Percentiles rank a stretch among this genome's conserved stretches.
These are phyloP conservation scores for Archivesica marissinica DNA, from an alignment of 1,140 invertebrate species.

Conservation along the genomic window DNA sequence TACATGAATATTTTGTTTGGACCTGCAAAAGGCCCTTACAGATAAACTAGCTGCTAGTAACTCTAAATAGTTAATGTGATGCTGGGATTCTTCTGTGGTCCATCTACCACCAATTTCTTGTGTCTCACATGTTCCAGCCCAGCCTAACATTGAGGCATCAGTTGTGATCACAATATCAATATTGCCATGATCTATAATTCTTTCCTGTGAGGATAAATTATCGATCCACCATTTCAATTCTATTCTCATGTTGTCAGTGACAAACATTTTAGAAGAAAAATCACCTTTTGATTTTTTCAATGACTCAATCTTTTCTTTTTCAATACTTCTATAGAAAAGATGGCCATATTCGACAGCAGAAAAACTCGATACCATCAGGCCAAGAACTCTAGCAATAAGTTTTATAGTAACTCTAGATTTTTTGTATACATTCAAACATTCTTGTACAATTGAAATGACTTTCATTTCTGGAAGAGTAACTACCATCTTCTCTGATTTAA, in stretches of 20 bases:
- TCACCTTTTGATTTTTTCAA: constrained; percentile 41
- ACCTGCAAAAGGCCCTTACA: neutral
- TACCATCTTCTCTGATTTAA: constrained; percentile 55
- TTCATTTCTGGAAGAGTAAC: constrained; percentile 38
- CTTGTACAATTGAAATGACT: constrained; percentile 1
- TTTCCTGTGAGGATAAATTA: constrained; percentile 37
- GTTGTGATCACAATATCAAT: constrained; percentile 1
- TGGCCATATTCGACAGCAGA: constrained; percentile 36
- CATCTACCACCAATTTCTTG: constrained; percentile 40
- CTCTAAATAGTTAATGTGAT: constrained; percentile 35
- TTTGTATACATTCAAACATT: neutral
- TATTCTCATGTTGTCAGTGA: constrained; percentile 35
- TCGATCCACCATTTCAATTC: constrained; percentile 49
- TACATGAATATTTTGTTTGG: neutral
- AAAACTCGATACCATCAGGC: constrained; percentile 38
- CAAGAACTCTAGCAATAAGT: constrained; percentile 41
- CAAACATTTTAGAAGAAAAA: constrained; percentile 43
- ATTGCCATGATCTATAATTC: constrained; percentile 33
- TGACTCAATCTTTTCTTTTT: neutral
- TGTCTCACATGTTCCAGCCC: constrained; percentile 25
- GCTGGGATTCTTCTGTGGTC: neutral
- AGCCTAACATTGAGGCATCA: constrained; percentile 21
- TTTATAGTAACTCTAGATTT: constrained; percentile 23
- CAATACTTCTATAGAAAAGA: neutral
- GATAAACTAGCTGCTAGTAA: neutral